A percentile compares a stretch with the other conserved stretches of the same genome.
Evolutionary conservation across 2,113 vertebrate genomes (phyloP).

Genomic region (Gymnarchus niloticus): DNA sequence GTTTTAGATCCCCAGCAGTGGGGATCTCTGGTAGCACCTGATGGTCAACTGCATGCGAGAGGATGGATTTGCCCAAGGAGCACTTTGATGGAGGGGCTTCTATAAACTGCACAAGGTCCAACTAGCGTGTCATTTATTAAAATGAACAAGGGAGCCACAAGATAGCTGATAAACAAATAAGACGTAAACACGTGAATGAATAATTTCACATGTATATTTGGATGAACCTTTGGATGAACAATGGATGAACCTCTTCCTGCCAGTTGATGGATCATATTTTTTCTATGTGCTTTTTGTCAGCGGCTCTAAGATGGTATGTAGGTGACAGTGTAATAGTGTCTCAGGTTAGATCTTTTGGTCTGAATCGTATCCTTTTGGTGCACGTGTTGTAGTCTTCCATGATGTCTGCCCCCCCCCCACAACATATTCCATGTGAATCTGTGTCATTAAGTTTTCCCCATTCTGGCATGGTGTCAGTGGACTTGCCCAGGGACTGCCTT

Average conservation of each 20-base stretch:
- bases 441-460: too few species aligned
- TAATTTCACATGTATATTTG: neutral
- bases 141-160: neutral
- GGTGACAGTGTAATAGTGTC: too few species aligned
- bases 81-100: neutral
- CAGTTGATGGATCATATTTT: neutral
- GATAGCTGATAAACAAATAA: slow-evolving; percentile 1
- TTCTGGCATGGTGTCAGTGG: too few species aligned
- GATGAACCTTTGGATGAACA: neutral
- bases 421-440: too few species aligned
- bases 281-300: neutral
- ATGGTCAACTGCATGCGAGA: neutral
- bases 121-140: neutral
- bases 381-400: too few species aligned
- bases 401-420: too few species aligned
- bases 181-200: neutral
- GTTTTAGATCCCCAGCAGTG: neutral
- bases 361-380: too few species aligned
- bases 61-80: neutral
- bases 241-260: neutral
- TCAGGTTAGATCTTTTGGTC: too few species aligned
- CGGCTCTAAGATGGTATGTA: too few species aligned
- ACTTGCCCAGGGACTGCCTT: too few species aligned
- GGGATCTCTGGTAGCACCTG: neutral
- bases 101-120: neutral